Percentiles rank a stretch among this genome's conserved stretches.
These are phyloP conservation scores for Autographa pulchrina DNA, from an alignment of 2,888 invertebrate genomes.

Conservation along the genomic window DNA sequence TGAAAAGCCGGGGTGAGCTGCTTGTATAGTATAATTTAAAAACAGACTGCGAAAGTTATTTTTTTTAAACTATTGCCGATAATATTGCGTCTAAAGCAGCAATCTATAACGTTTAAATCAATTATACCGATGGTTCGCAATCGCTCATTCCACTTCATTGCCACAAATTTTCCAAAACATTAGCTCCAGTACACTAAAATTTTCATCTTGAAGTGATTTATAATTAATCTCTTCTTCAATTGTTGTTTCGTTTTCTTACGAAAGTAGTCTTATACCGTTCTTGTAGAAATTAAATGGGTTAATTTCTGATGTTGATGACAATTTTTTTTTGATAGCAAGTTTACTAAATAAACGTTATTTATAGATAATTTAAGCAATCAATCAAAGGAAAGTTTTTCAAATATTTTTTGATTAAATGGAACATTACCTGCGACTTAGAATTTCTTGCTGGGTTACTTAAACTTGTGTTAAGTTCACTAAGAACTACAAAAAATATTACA, in stretches of 20 bases:
- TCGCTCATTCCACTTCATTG: constrained; percentile 22
- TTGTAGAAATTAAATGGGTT: constrained; percentile 21
- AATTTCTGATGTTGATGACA: constrained; percentile 34
- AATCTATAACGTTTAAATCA: constrained; percentile 10
- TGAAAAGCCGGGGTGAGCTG: no score
- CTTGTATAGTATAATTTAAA: no score
- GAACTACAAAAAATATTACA: no score
- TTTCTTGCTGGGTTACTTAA: no score
- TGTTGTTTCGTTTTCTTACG: constrained; percentile 31
- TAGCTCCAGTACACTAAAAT: constrained; percentile 33
- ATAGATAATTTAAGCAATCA: not conserved
- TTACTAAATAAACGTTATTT: not conserved
- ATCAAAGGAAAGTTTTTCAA: no score
- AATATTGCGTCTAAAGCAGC: not conserved
- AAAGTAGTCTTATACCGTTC: no score
- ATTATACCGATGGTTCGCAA: constrained; percentile 13
- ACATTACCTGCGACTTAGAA: no score
- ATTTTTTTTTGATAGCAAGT: constrained; percentile 7
- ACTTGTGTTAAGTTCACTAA: no score
- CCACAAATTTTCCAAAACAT: constrained; percentile 43
- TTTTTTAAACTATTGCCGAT: no score
- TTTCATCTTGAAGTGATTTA: constrained; percentile 19
- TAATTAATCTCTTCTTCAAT: constrained; percentile 33
- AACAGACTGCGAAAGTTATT: no score
- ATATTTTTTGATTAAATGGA: no score